Evolutionary conservation across 2,888 invertebrate species (phyloP), one percentile per base, ranked within the genome.

Genomic region (Xylocampa areola): DNA sequence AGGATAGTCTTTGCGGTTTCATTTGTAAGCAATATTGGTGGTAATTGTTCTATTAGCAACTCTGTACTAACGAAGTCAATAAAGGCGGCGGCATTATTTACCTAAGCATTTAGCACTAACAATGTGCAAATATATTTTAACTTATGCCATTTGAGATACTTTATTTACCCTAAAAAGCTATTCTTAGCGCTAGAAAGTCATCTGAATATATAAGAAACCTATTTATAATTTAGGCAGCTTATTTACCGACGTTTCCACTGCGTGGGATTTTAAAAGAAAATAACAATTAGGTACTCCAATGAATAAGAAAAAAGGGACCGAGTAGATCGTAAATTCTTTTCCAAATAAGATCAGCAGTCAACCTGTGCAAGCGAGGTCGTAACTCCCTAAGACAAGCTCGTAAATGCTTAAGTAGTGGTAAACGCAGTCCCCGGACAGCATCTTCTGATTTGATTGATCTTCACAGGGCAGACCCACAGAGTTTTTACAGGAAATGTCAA

Each of bases 401-500:
- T 89, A 89, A 90, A 89, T 89, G 85, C 80, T 86, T 87, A 85
- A 88, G 87, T 87, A 88, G 85, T 85, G 84, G 83, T 81, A 84
- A 86, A 83, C 79, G 82, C 74, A 79, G 80, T 79, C 82, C 82
- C 82, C 71, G 76, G 81, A 81, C 78, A 81, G 76, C 82, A 82
- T 86, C 87, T 82, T 82, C 82, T 88, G 91, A 88, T 91, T 91
- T 93, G 92, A 93, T 93, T 90, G 93, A 92, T 92, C 89, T 90
- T 81, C 84, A 82, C 84, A 73, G 81, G 80, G 81, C 76, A 81
- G 77, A 77, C 86, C 78, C 80, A 84, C 81, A 80, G 81, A 81
- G 90, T 91, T 91, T 92, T 91, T 91, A 89, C 89, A 85, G 81
- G 81, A 79, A 80, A 74, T 87, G 88, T 87, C 87, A 87, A 81